A percentile compares a stretch with the other conserved stretches of the same genome.
phyloP scores from a whole-genome alignment of 2,888 invertebrate species.

The Drosophila anomalata region DNA sequence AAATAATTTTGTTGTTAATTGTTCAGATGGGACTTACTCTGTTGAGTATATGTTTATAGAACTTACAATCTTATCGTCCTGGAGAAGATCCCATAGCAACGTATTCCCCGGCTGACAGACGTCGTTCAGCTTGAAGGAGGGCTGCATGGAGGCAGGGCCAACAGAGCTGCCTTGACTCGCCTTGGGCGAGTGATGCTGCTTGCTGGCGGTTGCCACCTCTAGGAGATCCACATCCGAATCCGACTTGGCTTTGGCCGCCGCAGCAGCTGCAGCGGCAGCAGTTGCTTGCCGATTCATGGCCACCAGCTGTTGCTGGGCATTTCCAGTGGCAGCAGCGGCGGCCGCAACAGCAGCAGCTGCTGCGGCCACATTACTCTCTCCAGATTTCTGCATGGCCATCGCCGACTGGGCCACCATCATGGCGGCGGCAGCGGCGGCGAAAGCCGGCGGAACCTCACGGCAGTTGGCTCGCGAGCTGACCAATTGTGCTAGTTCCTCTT shows the following conservation, averaged over 20 bases:
- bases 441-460: slow-evolving; percentile 79
- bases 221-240: slow-evolving; percentile 74
- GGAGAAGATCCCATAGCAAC: slow-evolving; percentile 95
- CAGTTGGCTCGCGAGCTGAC: slow-evolving; percentile 85
- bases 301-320: slow-evolving; percentile 72
- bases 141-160: slow-evolving; percentile 55
- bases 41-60: neutral
- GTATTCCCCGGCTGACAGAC: slow-evolving; percentile 97
- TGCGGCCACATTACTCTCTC: slow-evolving; percentile 71
- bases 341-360: slow-evolving; percentile 79
- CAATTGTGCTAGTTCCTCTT: slow-evolving; percentile 91
- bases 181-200: slow-evolving; percentile 62
- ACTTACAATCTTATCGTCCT: slow-evolving; percentile 94
- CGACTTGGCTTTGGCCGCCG: slow-evolving; percentile 64
- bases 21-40: no score
- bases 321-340: slow-evolving; percentile 75
- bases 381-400: slow-evolving; percentile 78
- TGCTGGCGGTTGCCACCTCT: slow-evolving; percentile 49
- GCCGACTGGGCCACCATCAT: slow-evolving; percentile 80
- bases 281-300: slow-evolving; percentile 69
- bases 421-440: slow-evolving; percentile 81
- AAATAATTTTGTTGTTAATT: no score
- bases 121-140: slow-evolving; percentile 84
- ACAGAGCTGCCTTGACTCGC: slow-evolving; percentile 34
- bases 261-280: slow-evolving; percentile 64